Evolutionary conservation across 2,888 invertebrate species (phyloP), one percentile per base, ranked within the genome.

Genomic region (Altica lythri): DNA sequence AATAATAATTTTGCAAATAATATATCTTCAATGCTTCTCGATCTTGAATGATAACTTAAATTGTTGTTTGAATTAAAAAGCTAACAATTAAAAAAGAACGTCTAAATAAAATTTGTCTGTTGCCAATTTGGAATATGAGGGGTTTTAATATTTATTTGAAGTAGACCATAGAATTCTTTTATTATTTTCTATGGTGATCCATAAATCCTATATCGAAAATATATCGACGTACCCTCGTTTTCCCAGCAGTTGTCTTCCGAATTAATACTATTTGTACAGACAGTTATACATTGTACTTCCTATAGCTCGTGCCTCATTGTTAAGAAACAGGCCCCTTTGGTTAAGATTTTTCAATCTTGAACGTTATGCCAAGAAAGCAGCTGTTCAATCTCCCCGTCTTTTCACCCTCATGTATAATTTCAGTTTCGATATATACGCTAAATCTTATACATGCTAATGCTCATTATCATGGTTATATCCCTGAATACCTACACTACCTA

Each of bases 291-390:
- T 57, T 55, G 57, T 55, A 49, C 51, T 57, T 57, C 60, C 55
- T 60, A 59, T 57, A 61, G 65, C 63, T 65, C 63, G 65, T 65
- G 65, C 60, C 58, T 61, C 59, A 60, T 63, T 65, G 60, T 63
- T 37, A 54, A 40, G 44, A 46, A 43, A 47, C 51, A 53, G 50
- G 46, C 58, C 61, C 64, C 59, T 57, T 46, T 52, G 48, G 58
- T 49, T 55, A 60, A 58, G 58, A 57, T 57, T 59, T 59, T 56
- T 55, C 57, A 62, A 62, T 59, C 57, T 62, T 53, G 57, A 58
- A 61, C 58, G 58, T 61, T 58, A 53, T 37, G 48, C 48, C 53
- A 51, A 59, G 51, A 56, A 56, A 48, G 47, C 59, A 59, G 58
- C 59, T 59, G 57, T 48, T 52, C 38, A 50, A 35, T 46, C 35